These are phyloP conservation scores for Euzetes globulus DNA, from an alignment of 2,888 invertebrate species.

Conservation along the genomic window DNA sequence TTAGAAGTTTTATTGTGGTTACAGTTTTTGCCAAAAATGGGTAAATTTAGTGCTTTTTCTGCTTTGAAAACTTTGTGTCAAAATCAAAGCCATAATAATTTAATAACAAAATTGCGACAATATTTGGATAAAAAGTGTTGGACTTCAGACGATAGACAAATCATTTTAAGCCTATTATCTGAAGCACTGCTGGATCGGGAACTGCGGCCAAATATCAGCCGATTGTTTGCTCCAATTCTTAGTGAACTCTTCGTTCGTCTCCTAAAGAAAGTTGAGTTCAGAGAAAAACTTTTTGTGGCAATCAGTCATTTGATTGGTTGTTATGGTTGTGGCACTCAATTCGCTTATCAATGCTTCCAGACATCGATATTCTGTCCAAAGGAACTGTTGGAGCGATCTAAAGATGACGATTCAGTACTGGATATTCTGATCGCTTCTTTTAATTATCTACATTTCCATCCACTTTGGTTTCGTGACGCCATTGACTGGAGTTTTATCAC, in stretches of 20 bases:
- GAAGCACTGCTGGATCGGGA: background rate
- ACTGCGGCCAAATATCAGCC: background rate
- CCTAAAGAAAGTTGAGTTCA: background rate
- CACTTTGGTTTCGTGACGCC: constrained; percentile 20
- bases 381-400: background rate
- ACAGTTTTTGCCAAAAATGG: background rate
- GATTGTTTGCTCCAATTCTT: constrained; percentile 28
- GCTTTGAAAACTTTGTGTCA: background rate
- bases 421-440: constrained; percentile 20
- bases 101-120: background rate
- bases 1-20: background rate
- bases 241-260: constrained; percentile 18
- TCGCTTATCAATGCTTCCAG: constrained; percentile 32
- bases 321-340: constrained; percentile 30
- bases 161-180: background rate
- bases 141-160: background rate
- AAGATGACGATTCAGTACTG: constrained; percentile 2
- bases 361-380: background rate
- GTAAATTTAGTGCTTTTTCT: background rate
- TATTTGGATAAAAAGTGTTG: background rate
- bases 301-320: constrained; percentile 33
- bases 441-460: constrained; percentile 30
- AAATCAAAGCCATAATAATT: background rate
- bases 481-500: constrained; percentile 32
- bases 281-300: constrained; percentile 16